A percentile compares a stretch with the other conserved stretches of the same genome.
Evolutionary conservation across 2,888 invertebrate species (phyloP).

Genomic region (Ctena decussata): DNA sequence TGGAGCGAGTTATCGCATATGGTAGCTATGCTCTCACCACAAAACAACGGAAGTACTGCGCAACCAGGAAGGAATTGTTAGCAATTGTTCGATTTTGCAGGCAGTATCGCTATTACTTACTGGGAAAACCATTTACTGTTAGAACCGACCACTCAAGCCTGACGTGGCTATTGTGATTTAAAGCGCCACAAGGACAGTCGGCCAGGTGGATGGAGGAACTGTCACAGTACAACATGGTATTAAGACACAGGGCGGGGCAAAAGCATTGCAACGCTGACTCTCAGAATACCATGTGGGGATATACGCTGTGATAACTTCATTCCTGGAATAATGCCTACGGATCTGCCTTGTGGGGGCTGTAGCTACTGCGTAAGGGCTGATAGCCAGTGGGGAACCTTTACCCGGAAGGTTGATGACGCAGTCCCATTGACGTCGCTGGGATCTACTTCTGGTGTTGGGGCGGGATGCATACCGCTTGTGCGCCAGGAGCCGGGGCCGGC

Average conservation of each 20-base stretch:
- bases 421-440: conserved; percentile 12
- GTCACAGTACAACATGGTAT: conserved; percentile 14
- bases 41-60: conserved; percentile 23
- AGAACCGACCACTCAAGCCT: conserved; percentile 23
- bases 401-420: conserved; percentile 27
- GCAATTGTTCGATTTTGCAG: conserved; percentile 1
- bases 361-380: conserved; percentile 21
- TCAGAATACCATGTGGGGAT: not conserved
- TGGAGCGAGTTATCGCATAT: conserved; percentile 28
- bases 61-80: conserved; percentile 15
- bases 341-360: conserved; percentile 23
- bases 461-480: not conserved
- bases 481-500: not conserved
- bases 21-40: conserved; percentile 15
- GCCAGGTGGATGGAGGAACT: conserved; percentile 31
- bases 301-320: not conserved
- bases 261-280: conserved; percentile 11
- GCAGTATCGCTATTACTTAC: conserved; percentile 7
- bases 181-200: conserved; percentile 15
- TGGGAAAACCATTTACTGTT: conserved; percentile 18
- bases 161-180: conserved; percentile 18
- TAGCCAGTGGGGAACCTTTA: conserved; percentile 26
- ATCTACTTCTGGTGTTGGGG: not conserved
- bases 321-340: not conserved
- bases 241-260: not conserved